Evolutionary conservation across 2,797 vertebrate species (phyloP).

Genomic region (Peromyscus nudipes): DNA sequence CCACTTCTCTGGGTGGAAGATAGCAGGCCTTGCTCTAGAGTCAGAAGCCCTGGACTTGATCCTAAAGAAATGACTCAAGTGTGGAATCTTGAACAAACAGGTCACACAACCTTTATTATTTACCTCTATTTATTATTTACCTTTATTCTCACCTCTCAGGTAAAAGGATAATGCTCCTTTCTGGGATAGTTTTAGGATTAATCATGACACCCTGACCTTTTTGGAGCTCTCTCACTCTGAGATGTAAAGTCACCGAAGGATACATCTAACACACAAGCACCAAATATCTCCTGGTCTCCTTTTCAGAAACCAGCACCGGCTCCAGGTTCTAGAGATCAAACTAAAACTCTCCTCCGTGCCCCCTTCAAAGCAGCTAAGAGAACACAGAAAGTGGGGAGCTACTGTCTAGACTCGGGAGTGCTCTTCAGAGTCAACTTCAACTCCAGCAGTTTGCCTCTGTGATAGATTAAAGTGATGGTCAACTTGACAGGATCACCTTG

Average conservation of each 20-base stretch:
- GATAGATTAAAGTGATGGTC: background rate
- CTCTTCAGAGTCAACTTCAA: conserved; percentile 27
- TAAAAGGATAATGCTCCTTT: background rate
- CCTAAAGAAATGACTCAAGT: background rate
- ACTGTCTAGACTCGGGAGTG: background rate
- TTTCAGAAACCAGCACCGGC: conserved; percentile 38
- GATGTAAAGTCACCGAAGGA: background rate
- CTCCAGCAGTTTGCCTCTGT: background rate
- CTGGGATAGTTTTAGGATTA: background rate
- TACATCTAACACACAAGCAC: background rate
- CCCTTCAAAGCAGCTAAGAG: background rate
- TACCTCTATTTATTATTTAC: no score
- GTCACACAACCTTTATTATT: background rate
- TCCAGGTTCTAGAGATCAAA: background rate
- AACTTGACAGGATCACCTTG: background rate
- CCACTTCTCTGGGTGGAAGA: conserved; percentile 1
- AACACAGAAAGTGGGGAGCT: background rate
- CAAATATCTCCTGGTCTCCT: background rate
- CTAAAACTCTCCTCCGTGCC: conserved; percentile 7
- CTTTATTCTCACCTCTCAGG: background rate
- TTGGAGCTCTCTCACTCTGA: conserved; percentile 22
- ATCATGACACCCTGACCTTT: conserved; percentile 22
- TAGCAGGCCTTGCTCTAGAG: background rate
- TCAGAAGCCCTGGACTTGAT: background rate
- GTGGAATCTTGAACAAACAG: background rate